Base-by-base conservation (phyloP, 2,888 invertebrate genomes). In the Opisthograptis luteolata region DNA sequence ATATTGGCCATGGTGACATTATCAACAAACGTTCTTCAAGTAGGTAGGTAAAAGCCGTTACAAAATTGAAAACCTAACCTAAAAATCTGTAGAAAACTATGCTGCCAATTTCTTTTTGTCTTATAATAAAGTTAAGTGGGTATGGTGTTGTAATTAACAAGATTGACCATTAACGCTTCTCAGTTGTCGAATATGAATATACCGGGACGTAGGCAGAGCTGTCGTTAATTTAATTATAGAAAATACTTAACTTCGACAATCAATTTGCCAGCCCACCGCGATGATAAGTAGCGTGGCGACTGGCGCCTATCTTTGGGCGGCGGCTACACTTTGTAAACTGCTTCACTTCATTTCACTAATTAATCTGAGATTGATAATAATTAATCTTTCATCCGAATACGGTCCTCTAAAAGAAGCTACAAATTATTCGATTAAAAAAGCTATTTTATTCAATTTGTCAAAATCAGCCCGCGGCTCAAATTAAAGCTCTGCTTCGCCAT, bases 381-480 rank as follows among this genome's bases (percentile, higher is more conserved):
- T 56, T 55, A 45, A 54, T 45, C 41, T 46, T 47, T 36, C 25
- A 5, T 12, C 40, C 44, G 6, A 20, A 45, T 34, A 53, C 24
- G 20, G 44, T 5, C 6, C 5, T 34, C 52, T 45, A 57, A 57
- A 53, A 55, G 50, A 41, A 20, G 30, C 9, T 19, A 42, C 46
- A 52, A 52, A 52, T 51, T 30, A 46, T 13, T 5, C 27, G 32
- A 41, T 46, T 52, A 39, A 58, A 56, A 54, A 51, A 47, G 5
- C 40, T 14, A 57, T 60, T 54, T 28, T 42, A 60, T 63, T 49
- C 56, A 47, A 55, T 60, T 65, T 60, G 64, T 64, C 58, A 63
- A 58, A 55, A 68, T 59, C 36, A 30, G 53, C 56, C 51, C 36
- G 46, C 39, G 53, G 60, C 55, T 58, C 58, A 49, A 60, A 58